Conservation (phyloP, 1,140 invertebrate genomes). For the Metaphire vulgaris region DNA sequence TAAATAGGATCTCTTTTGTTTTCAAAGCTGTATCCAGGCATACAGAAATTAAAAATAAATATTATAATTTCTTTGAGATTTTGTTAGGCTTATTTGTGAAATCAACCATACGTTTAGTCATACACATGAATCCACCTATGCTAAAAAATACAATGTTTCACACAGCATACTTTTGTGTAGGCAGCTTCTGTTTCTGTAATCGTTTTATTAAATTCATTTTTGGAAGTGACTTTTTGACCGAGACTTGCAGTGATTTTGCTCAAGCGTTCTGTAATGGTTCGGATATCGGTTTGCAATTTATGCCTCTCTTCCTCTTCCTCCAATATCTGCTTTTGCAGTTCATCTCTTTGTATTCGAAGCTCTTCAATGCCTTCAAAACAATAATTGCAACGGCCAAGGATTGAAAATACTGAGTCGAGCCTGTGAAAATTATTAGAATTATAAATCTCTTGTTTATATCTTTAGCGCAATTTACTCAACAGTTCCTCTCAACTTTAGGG, state of each 20-base stretch:
- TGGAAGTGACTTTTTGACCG: conserved; percentile 54
- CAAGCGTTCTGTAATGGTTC: conserved; percentile 54
- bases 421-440: too few species aligned
- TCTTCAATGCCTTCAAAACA: conserved; percentile 57
- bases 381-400: too few species aligned
- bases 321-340: conserved; percentile 54
- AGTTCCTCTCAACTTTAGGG: too few species aligned
- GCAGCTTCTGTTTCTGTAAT: conserved; percentile 59
- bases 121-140: background rate
- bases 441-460: too few species aligned
- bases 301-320: conserved; percentile 57
- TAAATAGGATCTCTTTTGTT: background rate
- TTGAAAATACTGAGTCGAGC: too few species aligned
- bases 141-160: background rate
- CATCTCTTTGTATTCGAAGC: conserved; percentile 53
- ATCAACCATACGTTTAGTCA: background rate
- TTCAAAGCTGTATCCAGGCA: too few species aligned
- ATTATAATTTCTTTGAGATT: background rate
- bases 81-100: too few species aligned
- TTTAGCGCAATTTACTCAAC: too few species aligned
- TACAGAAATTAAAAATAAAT: background rate
- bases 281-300: conserved; percentile 55
- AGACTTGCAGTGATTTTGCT: conserved; percentile 56
- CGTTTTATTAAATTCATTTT: conserved; percentile 58
- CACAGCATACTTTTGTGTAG: conserved; percentile 55